Conservation (phyloP, 1,140 invertebrate species). For the Acromyrmex heyeri region DNA sequence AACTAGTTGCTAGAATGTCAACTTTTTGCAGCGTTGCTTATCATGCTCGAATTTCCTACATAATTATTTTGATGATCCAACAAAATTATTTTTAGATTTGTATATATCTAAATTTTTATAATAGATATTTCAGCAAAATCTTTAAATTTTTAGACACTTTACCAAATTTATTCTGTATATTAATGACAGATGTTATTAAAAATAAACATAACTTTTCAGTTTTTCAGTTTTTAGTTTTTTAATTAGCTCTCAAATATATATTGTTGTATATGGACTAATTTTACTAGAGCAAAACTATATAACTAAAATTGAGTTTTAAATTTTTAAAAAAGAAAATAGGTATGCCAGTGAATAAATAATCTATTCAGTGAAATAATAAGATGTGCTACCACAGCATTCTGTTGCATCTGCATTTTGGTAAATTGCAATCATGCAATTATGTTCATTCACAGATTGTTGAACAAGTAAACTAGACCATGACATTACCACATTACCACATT, state of each 20-base stretch:
- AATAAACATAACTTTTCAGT: neutral
- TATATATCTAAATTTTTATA: no score
- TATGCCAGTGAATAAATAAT: neutral
- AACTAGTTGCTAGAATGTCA: no score
- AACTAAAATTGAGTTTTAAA: neutral
- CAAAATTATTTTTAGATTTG: no score
- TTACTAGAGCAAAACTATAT: neutral
- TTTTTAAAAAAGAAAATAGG: neutral
- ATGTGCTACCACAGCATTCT: neutral
- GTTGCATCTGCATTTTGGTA: slow-evolving; percentile 13
- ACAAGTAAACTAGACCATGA: slow-evolving; percentile 59
- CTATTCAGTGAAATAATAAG: neutral
- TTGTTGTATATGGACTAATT: neutral
- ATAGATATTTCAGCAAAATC: no score
- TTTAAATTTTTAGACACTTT: no score
- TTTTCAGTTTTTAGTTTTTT: neutral
- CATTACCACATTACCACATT: slow-evolving; percentile 14
- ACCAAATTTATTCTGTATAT: no score
- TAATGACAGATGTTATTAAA: neutral
- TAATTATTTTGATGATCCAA: no score
- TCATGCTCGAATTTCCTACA: no score
- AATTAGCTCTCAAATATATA: neutral
- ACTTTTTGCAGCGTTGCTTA: no score
- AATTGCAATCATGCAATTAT: slow-evolving; percentile 20
- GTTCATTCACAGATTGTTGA: slow-evolving; percentile 66